Evolutionary conservation across 1,140 invertebrate genomes (phyloP).

Genomic region (Episyrphus balteatus): DNA sequence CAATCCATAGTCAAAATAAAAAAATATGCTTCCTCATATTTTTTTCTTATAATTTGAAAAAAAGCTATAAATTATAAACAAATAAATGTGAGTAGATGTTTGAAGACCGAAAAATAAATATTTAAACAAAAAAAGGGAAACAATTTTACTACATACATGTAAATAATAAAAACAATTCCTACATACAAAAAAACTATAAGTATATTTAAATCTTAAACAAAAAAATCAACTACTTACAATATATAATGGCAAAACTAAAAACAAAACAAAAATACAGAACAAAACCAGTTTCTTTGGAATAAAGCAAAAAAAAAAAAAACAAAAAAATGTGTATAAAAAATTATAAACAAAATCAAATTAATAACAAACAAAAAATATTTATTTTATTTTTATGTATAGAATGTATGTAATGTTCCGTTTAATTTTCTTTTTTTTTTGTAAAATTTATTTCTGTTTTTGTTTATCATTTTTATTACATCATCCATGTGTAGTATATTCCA

Average conservation of each 20-base stretch:
- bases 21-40: background rate
- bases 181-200: background rate
- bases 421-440: background rate
- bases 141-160: too few relatives aligned
- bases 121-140: too few relatives aligned
- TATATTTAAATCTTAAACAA: background rate
- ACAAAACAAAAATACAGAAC: background rate
- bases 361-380: constrained; percentile 3
- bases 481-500: background rate
- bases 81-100: too few relatives aligned
- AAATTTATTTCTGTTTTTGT: too few relatives aligned
- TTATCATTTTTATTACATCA: too few relatives aligned
- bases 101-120: too few relatives aligned
- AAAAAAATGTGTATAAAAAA: background rate
- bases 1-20: background rate
- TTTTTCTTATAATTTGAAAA: background rate
- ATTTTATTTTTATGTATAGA: constrained; percentile 5
- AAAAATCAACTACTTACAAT: background rate
- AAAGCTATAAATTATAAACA: background rate
- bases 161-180: background rate
- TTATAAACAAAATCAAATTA: background rate
- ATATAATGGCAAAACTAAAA: background rate
- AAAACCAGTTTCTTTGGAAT: background rate
- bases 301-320: background rate
- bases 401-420: constrained; percentile 4